A percentile compares a stretch with the other conserved stretches of the same genome.
These are phyloP conservation scores for Carcharodon carcharias DNA, from an alignment of 2,797 vertebrate species.

Conservation along the genomic window DNA sequence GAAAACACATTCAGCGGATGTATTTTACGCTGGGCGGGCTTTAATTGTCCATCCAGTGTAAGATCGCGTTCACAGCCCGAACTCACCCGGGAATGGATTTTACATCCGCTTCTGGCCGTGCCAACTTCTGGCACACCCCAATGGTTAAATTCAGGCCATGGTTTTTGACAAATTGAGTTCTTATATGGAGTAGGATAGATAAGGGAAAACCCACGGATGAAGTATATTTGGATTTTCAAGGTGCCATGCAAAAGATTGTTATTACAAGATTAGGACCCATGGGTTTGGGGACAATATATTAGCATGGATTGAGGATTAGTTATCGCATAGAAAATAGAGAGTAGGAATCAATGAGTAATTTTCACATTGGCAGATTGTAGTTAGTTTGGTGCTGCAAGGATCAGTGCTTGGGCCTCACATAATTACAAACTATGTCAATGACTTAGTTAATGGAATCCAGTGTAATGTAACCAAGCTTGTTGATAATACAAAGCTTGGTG, in stretches of 20 bases:
- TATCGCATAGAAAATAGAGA: not conserved
- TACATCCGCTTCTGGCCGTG: no score
- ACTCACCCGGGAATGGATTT: no score
- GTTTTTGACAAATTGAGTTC: no score
- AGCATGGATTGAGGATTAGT: not conserved
- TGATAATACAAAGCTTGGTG: no score
- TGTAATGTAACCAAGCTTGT: no score
- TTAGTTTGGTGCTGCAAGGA: not conserved
- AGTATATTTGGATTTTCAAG: not conserved
- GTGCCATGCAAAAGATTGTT: not conserved
- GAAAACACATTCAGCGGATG: no score
- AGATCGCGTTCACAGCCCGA: no score
- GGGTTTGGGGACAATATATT: not conserved
- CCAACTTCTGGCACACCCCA: no score
- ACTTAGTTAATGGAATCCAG: not conserved
- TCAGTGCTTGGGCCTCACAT: not conserved
- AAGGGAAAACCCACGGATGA: not conserved
- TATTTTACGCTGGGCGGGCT: no score
- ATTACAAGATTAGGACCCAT: not conserved
- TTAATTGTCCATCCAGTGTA: no score
- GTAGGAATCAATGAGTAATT: not conserved
- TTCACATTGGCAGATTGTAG: not conserved
- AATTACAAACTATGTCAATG: not conserved
- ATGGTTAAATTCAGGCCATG: no score
- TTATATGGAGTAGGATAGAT: not conserved